Base-by-base conservation (phyloP, 2,113 vertebrate species). In the Picathartes gymnocephalus region DNA sequence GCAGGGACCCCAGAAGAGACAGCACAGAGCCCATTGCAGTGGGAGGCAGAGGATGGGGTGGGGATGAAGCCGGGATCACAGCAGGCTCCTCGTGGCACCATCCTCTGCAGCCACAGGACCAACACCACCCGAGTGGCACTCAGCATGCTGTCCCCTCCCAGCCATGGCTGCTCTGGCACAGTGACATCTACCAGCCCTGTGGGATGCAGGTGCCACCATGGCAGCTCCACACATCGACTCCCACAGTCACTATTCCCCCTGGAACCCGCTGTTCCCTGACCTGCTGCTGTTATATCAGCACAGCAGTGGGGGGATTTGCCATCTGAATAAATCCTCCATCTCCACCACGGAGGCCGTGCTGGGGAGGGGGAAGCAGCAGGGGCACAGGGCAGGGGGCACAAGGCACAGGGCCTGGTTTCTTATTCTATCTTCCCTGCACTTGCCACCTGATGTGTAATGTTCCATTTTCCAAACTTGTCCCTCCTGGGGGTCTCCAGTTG, bases 161-260 rank as follows among this genome's bases (percentile, higher is more conserved):
- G 30, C 11, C n/a, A 13, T 0, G 2, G 54, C 23, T 28, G 23
- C 11, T 2, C 18, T 69, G 65, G 31, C 65, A 74, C 44, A 0
- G 3, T 18, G 79, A 51, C 70, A 60, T 14, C 54, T 4, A 0
- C 31, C n/a, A 78, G 70, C 57, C 64, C 74, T 4, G 1, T 4
- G 31, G 31, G 40, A 6, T 30, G 9, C 64, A 16, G n/a, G 12
- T 76, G 81, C 21, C 47, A n/a, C 37, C 11, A 0, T 1, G 22
- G 40, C 11, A 4, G 57, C 61, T 33, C 61, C 0, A 0, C 15
- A 33, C 23, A 33, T 42, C 0, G 0, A 23, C 58, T 57, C 9
- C 37, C 3, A 0, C 44, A 18, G 60, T 5, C 54, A 19, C 2
- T 15, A 42, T 62, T 65, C 4, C 51, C 13, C 13, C 1, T 5